Base-by-base conservation (phyloP, 1,140 invertebrate species). In the Lepidurus arcticus region DNA sequence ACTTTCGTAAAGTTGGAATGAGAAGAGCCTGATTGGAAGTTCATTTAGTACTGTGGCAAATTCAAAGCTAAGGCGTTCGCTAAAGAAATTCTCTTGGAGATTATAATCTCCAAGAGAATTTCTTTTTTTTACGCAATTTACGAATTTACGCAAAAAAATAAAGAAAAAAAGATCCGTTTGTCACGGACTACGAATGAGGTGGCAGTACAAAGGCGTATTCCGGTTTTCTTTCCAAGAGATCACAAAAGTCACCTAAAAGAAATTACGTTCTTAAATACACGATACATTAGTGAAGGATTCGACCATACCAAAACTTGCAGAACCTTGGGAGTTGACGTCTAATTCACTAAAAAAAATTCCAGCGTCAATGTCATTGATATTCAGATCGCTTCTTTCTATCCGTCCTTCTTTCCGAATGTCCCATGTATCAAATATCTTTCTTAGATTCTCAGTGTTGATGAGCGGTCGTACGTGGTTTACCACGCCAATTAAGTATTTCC, bases 21-120 rank as follows among this genome's bases (percentile, higher is more conserved):
- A 65, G 53, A 65, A 65, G 53, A 65, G 53, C 53, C 53, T 65
- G 53, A 65, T 65, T 65, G 53, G 53, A 65, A 65, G 53, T 65
- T 21, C 53, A 65, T 65, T 13, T n/a, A 65, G 53, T n/a, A 65
- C 21, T 65, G 53, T 65, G 13, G 9, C 53, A 65, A 21, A n/a
- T 65, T 65, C 53, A 65, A 65, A 65, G 21, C 53, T 65, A 65
- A 65, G 53, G 53, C 13, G 9, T 13, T 65, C 53, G 53, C 53
- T 21, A 21, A n/a, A n/a, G n/a, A n/a, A n/a, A n/a, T n/a, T n/a
- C n/a, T n/a, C n/a, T n/a, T n/a, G n/a, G n/a, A n/a, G n/a, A n/a
- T n/a, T n/a, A n/a, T n/a, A n/a, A 65, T 65, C 53, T 65, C 53
- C 21, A 65, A 16, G 53, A 65, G 53, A 65, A 65, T 65, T 65